phyloP scores from a whole-genome alignment of 2,888 invertebrate genomes.

The Coleophora flavipennella region DNA sequence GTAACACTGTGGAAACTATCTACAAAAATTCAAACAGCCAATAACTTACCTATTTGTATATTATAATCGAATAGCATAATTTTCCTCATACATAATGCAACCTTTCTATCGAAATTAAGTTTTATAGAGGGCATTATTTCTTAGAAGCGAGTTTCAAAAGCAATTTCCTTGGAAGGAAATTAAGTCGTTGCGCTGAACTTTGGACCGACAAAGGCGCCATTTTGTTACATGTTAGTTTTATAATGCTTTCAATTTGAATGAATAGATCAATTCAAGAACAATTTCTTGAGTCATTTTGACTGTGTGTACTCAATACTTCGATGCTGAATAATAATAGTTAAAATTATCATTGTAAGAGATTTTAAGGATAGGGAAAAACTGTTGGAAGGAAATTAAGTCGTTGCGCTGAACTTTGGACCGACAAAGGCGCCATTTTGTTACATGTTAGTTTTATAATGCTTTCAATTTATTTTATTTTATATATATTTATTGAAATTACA shows the following conservation, averaged over 20 bases:
- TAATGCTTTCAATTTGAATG: constrained; percentile 18
- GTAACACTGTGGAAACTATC: no score
- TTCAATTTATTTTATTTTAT: no score
- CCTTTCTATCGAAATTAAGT: background rate
- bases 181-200: constrained; percentile 38
- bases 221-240: constrained; percentile 22
- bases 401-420: constrained; percentile 29
- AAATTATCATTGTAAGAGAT: no score
- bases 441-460: constrained; percentile 21
- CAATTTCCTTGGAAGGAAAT: constrained; percentile 58
- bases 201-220: constrained; percentile 31
- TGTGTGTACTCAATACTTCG: no score
- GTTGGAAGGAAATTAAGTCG: constrained; percentile 48
- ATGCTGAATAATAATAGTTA: no score
- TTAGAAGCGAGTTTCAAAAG: constrained; percentile 27
- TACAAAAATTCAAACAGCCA: no score
- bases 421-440: constrained; percentile 33
- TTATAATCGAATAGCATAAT: background rate
- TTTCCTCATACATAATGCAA: background rate
- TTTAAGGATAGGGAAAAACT: no score
- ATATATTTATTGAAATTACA: no score
- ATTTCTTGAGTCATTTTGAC: background rate
- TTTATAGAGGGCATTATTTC: constrained; percentile 14
- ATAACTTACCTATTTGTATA: no score
- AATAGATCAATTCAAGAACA: background rate